Percentiles rank a stretch among this genome's conserved stretches.
Evolutionary conservation across 2,113 vertebrate genomes (phyloP).

Genomic region (Archilochus colubris): DNA sequence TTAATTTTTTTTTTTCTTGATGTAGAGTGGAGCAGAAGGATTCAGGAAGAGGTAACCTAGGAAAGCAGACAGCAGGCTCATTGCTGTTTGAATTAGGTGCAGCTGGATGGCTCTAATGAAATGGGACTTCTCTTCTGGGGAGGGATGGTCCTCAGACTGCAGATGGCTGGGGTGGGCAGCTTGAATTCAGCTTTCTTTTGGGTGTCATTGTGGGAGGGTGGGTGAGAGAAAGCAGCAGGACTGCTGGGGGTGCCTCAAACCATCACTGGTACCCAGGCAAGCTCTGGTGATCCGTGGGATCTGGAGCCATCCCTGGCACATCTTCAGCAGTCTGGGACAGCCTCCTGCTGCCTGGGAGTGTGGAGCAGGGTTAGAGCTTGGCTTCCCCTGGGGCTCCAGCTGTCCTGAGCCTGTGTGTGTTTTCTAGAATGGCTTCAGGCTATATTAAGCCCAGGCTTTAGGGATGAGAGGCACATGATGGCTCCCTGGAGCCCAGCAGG

Average conservation of each 20-base stretch:
- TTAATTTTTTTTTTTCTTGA: neutral
- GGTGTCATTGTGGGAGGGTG: neutral
- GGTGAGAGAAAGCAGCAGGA: neutral
- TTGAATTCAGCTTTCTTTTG: neutral
- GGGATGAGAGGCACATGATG: neutral
- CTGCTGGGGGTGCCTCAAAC: neutral
- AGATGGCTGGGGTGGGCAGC: neutral
- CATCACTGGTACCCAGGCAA: neutral
- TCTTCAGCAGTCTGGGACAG: neutral
- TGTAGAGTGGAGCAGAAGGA: slow-evolving; percentile 32
- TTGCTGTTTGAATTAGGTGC: slow-evolving; percentile 40
- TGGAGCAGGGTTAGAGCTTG: neutral
- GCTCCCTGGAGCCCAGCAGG: neutral
- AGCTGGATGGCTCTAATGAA: neutral
- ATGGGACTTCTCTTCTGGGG: neutral
- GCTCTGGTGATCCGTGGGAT: accelerated
- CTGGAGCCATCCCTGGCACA: accelerated
- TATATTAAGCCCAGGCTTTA: neutral
- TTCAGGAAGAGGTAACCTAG: slow-evolving; percentile 3
- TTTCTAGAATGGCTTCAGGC: neutral
- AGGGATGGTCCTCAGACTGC: neutral
- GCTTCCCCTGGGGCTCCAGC: neutral
- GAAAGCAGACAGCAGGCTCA: slow-evolving; percentile 35
- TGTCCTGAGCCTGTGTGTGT: neutral
- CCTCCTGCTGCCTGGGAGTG: neutral